Evolutionary conservation across 2,113 vertebrate genomes (phyloP).

Genomic region (Neogale vison): DNA sequence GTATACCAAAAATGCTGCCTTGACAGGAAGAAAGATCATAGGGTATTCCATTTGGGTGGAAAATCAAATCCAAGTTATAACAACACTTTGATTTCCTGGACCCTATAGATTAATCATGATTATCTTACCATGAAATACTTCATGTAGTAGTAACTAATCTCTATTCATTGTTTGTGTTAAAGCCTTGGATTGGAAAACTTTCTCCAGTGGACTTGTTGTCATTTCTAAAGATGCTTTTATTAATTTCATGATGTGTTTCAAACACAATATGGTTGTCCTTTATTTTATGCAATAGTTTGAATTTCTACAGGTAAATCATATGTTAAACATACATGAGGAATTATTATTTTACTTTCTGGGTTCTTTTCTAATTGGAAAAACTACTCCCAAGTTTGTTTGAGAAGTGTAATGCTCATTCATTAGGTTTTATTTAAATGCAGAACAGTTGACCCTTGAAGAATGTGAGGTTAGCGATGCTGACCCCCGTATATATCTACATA

Average conservation of each 20-base stretch:
- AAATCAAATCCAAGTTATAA: slow-evolving; percentile 14
- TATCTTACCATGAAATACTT: neutral
- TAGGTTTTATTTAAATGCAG: slow-evolving; percentile 11
- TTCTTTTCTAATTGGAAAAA: slow-evolving; percentile 34
- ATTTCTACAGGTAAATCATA: neutral
- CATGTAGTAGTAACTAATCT: neutral
- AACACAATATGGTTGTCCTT: neutral
- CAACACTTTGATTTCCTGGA: neutral
- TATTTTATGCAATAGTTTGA: neutral
- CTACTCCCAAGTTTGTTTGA: neutral
- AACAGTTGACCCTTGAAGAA: neutral
- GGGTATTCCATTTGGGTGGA: slow-evolving; percentile 51
- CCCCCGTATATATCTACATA: neutral
- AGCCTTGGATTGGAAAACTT: slow-evolving; percentile 10
- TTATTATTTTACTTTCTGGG: neutral
- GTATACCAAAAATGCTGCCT: slow-evolving; percentile 17
- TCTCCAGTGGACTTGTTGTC: neutral
- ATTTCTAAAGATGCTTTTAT: neutral
- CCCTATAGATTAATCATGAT: slow-evolving; percentile 24
- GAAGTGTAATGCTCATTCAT: neutral
- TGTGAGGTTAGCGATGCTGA: neutral
- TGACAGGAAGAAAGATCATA: slow-evolving; percentile 46
- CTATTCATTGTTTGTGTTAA: slow-evolving; percentile 42
- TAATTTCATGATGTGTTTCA: neutral
- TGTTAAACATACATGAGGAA: neutral